phyloP scores from a whole-genome alignment of 2,113 vertebrate genomes.

The Capreolus pygargus region DNA sequence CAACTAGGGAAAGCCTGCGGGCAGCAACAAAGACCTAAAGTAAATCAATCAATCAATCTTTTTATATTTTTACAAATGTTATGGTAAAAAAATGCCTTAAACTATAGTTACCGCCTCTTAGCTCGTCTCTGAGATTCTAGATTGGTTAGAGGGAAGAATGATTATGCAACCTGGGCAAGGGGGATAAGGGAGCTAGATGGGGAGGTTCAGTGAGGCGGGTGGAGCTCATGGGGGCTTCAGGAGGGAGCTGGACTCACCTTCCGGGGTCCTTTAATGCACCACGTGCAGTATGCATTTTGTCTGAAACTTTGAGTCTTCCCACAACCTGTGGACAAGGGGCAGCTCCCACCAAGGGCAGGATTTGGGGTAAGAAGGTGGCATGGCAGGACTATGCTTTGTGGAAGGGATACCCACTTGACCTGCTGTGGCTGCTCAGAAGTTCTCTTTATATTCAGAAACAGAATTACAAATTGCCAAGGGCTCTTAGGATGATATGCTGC shows the following conservation, averaged over 20 bases:
- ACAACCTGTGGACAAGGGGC: neutral
- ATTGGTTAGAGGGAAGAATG: neutral
- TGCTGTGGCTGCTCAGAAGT: neutral
- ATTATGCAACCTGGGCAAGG: fast-evolving
- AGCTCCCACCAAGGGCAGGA: neutral
- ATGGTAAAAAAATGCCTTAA: neutral
- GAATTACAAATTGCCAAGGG: fast-evolving
- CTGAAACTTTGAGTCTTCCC: too few relatives aligned
- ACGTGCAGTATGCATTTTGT: fast-evolving
- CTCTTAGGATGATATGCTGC: fast-evolving
- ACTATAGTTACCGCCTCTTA: neutral
- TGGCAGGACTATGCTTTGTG: fast-evolving
- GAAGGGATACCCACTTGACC: fast-evolving
- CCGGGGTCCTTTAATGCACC: fast-evolving
- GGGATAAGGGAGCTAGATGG: too few relatives aligned
- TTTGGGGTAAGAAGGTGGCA: too few relatives aligned
- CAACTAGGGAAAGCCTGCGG: neutral
- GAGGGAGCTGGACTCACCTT: neutral
- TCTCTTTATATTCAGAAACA: neutral
- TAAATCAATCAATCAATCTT: neutral
- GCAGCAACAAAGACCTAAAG: neutral
- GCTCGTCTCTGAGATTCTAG: neutral
- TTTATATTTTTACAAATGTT: neutral
- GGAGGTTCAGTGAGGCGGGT: too few relatives aligned
- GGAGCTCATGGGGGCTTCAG: fast-evolving